phyloP scores from a whole-genome alignment of 1,140 invertebrate genomes.

The Aphidius ervi region DNA sequence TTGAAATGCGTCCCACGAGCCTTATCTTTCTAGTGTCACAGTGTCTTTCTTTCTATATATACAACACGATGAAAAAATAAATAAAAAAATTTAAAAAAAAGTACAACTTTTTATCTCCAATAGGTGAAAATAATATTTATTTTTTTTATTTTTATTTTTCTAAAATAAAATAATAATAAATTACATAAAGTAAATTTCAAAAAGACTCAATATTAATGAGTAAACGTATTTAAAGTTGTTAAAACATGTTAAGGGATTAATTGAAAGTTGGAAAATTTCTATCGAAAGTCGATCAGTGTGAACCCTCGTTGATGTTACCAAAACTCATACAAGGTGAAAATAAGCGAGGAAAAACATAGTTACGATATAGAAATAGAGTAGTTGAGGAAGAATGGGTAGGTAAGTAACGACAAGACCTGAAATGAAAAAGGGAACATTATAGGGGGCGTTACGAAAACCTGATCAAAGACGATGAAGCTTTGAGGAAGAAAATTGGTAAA shows the following conservation, averaged over 20 bases:
- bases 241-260: constrained; percentile 11
- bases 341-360: not conserved
- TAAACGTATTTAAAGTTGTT: no score
- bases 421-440: constrained; percentile 31
- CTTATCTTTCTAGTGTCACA: constrained; percentile 35
- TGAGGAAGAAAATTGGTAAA: constrained; percentile 53
- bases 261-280: constrained; percentile 7
- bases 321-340: no score
- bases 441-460: constrained; percentile 43
- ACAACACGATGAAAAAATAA: no score
- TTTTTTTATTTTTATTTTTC: no score
- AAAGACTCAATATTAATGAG: no score
- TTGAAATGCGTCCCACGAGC: constrained; percentile 47
- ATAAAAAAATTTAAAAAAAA: no score
- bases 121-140: no score
- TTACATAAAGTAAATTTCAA: no score
- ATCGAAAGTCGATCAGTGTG: constrained; percentile 10
- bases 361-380: constrained; percentile 7
- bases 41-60: no score
- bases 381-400: constrained; percentile 16
- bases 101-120: no score
- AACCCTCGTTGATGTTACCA: no score
- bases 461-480: constrained; percentile 52
- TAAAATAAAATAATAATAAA: no score
- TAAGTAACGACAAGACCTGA: constrained; percentile 18